Evolutionary conservation across 1,140 invertebrate species (phyloP).

Genomic region (Calephelis nemesis): DNA sequence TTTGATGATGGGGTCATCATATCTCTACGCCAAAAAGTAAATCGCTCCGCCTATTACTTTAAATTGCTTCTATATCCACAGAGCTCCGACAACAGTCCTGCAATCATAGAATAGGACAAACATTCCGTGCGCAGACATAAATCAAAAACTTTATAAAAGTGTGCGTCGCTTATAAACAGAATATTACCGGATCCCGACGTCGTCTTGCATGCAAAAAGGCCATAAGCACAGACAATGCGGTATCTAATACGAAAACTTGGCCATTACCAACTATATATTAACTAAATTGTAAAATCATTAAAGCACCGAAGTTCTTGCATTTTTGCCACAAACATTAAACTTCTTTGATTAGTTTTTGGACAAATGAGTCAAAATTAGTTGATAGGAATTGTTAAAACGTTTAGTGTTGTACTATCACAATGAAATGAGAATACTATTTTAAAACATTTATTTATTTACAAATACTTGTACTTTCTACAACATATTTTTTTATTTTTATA

Average conservation of each 20-base stretch:
- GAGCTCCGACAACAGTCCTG: too few species aligned
- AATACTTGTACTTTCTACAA: too few species aligned
- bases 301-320: slow-evolving; percentile 32
- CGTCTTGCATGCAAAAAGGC: slow-evolving; percentile 62
- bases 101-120: too few species aligned
- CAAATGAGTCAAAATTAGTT: neutral
- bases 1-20: too few species aligned
- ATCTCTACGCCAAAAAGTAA: too few species aligned
- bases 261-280: slow-evolving; percentile 62
- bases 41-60: too few species aligned
- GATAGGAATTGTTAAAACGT: too few species aligned
- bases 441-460: too few species aligned
- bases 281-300: slow-evolving; percentile 38
- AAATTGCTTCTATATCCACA: too few species aligned
- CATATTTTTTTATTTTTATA: too few species aligned
- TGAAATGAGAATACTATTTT: too few species aligned
- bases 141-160: slow-evolving; percentile 20
- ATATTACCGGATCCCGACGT: slow-evolving; percentile 24
- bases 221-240: slow-evolving; percentile 58
- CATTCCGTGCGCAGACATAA: slow-evolving; percentile 1
- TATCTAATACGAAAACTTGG: slow-evolving; percentile 63
- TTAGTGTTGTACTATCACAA: too few species aligned
- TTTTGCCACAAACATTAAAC: neutral
- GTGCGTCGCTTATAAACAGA: slow-evolving; percentile 21
- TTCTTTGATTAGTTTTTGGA: slow-evolving; percentile 10